Evolutionary conservation across 2,113 vertebrate genomes (phyloP).

Genomic region (Parus major): DNA sequence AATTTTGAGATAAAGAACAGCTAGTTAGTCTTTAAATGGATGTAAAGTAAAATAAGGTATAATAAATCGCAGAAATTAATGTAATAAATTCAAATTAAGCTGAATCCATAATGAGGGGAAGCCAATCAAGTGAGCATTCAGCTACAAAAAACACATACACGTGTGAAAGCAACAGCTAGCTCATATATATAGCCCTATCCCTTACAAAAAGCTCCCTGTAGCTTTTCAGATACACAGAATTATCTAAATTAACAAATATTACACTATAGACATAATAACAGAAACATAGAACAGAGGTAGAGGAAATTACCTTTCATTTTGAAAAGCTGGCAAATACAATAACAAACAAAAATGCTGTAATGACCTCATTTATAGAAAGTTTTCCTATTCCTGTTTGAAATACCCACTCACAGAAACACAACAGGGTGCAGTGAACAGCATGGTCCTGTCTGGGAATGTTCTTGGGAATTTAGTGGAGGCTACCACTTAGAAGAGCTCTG

Average conservation of each 20-base stretch:
- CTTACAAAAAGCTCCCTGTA: not conserved
- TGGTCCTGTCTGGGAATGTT: not conserved
- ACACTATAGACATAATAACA: not conserved
- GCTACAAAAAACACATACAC: not conserved
- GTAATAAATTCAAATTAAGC: conserved; percentile 14
- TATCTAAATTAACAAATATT: not conserved
- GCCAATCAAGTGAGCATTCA: not conserved
- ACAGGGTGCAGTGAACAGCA: not conserved
- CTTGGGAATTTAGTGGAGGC: not conserved
- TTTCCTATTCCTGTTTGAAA: not conserved
- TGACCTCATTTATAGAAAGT: not conserved
- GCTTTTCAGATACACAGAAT: not conserved
- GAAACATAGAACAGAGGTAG: not conserved
- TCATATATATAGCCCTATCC: not conserved
- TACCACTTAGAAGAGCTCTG: not conserved
- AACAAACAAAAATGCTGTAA: not conserved
- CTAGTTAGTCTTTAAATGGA: not conserved
- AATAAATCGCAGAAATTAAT: not conserved
- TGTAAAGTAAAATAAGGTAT: not conserved
- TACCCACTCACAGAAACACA: not conserved
- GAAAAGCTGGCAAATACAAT: not conserved
- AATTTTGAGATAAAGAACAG: not conserved
- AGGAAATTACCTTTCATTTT: not conserved
- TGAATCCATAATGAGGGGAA: not conserved
- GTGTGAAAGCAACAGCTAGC: not conserved